Conservation (phyloP, 23 tunicate species). For the Phallusia fumigata region DNA sequence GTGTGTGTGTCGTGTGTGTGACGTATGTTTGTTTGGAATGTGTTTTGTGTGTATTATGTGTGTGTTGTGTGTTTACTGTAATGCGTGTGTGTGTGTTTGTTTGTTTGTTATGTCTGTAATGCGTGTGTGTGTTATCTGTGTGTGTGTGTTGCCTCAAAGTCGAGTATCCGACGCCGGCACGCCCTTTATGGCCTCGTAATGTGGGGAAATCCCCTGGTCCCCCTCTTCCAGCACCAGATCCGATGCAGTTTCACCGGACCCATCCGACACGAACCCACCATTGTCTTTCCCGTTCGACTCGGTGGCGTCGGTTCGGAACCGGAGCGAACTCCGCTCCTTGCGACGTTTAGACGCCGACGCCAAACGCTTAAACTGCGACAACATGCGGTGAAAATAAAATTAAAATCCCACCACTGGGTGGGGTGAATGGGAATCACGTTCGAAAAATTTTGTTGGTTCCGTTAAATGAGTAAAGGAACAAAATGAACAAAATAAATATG, state of each 20-base stretch:
- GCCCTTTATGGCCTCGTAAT: background rate
- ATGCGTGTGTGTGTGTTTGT: background rate
- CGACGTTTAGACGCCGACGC: constrained; percentile 1
- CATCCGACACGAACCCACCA: background rate
- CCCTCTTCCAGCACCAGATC: constrained; percentile 2
- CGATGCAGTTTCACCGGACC: background rate
- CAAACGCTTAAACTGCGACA: constrained; percentile 10
- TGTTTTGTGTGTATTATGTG: background rate
- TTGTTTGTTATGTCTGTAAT: background rate
- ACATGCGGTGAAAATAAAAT: background rate
- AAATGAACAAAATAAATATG: too few relatives aligned
- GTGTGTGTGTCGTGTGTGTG: background rate
- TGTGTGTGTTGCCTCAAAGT: background rate
- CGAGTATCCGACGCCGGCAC: background rate
- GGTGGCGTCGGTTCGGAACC: background rate
- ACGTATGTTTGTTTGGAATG: background rate
- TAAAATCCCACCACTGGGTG: constrained; percentile 12
- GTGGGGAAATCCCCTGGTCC: background rate
- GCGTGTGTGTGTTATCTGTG: background rate
- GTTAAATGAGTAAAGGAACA: too few relatives aligned
- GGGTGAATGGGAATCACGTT: background rate
- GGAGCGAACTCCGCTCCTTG: background rate
- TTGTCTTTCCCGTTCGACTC: background rate
- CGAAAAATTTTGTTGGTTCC: too few relatives aligned
- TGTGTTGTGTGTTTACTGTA: background rate